phyloP scores from a whole-genome alignment of 2,113 vertebrate species.

The Cinclus mexicanus region DNA sequence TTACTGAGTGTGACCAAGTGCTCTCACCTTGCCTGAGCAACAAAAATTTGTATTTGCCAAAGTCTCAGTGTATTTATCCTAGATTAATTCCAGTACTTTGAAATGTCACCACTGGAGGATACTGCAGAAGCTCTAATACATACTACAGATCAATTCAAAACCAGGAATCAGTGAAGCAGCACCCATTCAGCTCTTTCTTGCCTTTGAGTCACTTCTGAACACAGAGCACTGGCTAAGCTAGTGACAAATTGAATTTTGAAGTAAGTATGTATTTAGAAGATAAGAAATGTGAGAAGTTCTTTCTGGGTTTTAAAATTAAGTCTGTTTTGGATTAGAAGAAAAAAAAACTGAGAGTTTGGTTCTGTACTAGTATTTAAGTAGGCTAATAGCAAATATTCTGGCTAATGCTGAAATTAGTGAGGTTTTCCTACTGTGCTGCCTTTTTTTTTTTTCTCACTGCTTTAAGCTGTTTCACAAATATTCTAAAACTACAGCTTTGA shows the following conservation, averaged over 20 bases:
- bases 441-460: neutral
- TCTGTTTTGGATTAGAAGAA: neutral
- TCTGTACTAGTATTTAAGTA: neutral
- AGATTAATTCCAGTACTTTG: neutral
- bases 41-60: neutral
- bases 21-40: neutral
- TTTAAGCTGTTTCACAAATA: neutral
- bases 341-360: neutral
- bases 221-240: conserved; percentile 8
- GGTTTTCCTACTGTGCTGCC: neutral
- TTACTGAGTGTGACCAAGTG: neutral
- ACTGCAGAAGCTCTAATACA: neutral
- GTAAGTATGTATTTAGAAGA: conserved; percentile 10
- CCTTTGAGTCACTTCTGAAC: neutral
- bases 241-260: conserved; percentile 54
- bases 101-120: neutral
- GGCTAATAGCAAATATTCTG: neutral
- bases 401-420: conserved; percentile 22
- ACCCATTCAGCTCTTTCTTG: neutral
- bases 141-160: neutral
- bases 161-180: neutral
- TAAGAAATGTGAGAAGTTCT: conserved; percentile 1
- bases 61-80: neutral
- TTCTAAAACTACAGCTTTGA: neutral
- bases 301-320: neutral